Evolutionary conservation across 2,797 vertebrate species (phyloP).

Genomic region (Emydoidea blandingii): DNA sequence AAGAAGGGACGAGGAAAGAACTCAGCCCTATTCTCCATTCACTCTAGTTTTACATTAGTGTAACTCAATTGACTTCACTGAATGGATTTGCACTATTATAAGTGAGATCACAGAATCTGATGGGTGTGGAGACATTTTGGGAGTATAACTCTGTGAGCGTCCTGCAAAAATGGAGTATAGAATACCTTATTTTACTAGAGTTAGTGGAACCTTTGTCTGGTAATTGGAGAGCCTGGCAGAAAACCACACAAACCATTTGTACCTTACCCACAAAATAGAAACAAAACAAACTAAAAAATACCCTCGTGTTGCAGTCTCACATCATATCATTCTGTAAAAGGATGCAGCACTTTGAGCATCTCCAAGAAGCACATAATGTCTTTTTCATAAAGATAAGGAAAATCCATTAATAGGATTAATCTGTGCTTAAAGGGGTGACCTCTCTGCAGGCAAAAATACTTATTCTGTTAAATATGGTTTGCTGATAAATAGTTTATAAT

Average conservation of each 20-base stretch:
- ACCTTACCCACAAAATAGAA: conserved; percentile 56
- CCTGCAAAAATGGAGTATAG: accelerated
- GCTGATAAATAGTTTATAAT: conserved; percentile 26
- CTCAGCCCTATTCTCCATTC: accelerated
- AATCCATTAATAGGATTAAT: conserved; percentile 71
- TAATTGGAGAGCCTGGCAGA: conserved; percentile 49
- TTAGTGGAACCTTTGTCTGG: conserved; percentile 13
- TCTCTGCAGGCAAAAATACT: conserved; percentile 43
- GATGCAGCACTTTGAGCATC: conserved; percentile 10
- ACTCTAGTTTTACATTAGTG: conserved; percentile 35
- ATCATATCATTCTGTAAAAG: background rate
- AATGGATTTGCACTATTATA: background rate
- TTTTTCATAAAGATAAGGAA: conserved; percentile 69
- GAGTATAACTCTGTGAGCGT: accelerated
- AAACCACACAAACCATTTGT: conserved; percentile 1
- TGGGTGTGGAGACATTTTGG: accelerated
- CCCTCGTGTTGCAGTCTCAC: background rate
- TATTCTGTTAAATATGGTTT: conserved; percentile 21
- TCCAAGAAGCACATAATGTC: background rate
- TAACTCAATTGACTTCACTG: background rate
- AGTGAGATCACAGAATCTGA: conserved; percentile 6
- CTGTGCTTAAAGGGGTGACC: conserved; percentile 53
- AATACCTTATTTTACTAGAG: background rate
- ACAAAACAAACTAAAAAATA: background rate
- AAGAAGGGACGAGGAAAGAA: conserved; percentile 2